A percentile compares a stretch with the other conserved stretches of the same genome.
Conservation (phyloP, 1,140 invertebrate species). For the Nymphalis io region DNA sequence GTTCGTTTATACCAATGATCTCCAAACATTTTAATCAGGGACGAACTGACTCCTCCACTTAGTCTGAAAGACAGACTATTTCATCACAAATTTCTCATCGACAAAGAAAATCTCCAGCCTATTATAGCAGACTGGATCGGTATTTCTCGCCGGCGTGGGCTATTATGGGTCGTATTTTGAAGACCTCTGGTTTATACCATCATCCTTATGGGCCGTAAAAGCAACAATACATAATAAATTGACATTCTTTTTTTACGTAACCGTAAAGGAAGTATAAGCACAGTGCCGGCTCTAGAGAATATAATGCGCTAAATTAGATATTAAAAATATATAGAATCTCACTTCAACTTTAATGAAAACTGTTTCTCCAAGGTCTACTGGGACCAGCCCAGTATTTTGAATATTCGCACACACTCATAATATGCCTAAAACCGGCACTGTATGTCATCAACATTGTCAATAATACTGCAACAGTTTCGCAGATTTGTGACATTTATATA, state of each 20-base stretch:
- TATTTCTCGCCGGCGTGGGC: too few species aligned
- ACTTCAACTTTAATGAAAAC: too few species aligned
- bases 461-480: slow-evolving; percentile 11
- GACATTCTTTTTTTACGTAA: not conserved
- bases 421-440: not conserved
- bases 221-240: not conserved
- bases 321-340: not conserved
- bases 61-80: too few species aligned
- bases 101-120: too few species aligned
- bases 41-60: too few species aligned
- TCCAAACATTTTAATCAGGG: too few species aligned
- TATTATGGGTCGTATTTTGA: too few species aligned
- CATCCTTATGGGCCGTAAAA: slow-evolving; percentile 3
- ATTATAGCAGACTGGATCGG: too few species aligned
- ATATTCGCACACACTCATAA: not conserved
- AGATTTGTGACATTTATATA: slow-evolving; percentile 19
- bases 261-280: not conserved
- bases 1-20: not conserved
- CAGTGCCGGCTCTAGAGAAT: not conserved
- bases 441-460: not conserved
- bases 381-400: not conserved
- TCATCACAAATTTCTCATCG: too few species aligned
- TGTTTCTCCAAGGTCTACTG: not conserved
- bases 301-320: not conserved
- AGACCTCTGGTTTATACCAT: not conserved